Evolutionary conservation across 2,888 invertebrate genomes (phyloP).

Genomic region (Parapristionchus giblindavisi): DNA sequence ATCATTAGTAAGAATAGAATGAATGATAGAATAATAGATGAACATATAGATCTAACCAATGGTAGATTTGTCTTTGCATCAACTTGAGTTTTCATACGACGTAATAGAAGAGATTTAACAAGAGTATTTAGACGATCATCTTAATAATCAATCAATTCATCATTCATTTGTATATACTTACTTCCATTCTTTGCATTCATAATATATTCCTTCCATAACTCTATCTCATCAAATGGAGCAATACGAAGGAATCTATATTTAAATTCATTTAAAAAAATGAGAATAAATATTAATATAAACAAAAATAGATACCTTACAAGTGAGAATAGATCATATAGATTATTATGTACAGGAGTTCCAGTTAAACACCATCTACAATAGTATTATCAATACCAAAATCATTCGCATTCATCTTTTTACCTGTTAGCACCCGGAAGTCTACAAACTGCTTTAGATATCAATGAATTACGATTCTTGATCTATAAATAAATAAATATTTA

Average conservation of each 20-base stretch:
- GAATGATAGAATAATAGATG: no score
- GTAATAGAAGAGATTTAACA: constrained; percentile 84
- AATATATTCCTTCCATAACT: constrained; percentile 92
- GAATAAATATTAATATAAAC: no score
- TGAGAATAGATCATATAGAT: constrained; percentile 79
- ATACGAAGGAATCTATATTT: constrained; percentile 81
- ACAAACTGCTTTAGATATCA: constrained; percentile 76
- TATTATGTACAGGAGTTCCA: constrained; percentile 92
- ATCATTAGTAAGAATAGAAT: no score
- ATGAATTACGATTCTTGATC: constrained; percentile 80
- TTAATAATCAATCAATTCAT: no score
- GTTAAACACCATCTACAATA: constrained; percentile 82
- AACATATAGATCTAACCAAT: constrained; percentile 7
- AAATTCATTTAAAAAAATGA: no score
- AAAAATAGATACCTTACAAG: constrained; percentile 72
- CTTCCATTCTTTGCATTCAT: constrained; percentile 71
- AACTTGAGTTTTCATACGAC: constrained; percentile 85
- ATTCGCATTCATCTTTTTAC: constrained; percentile 71
- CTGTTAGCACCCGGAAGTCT: constrained; percentile 76
- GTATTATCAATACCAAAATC: background rate
- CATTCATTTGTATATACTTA: no score
- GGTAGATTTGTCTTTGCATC: constrained; percentile 68
- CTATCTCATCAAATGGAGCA: constrained; percentile 87
- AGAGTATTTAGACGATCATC: constrained; percentile 82
- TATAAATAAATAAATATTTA: background rate